These are phyloP conservation scores for Phalacrocorax pelagicus DNA, from an alignment of 2,113 vertebrate species.

Conservation along the genomic window DNA sequence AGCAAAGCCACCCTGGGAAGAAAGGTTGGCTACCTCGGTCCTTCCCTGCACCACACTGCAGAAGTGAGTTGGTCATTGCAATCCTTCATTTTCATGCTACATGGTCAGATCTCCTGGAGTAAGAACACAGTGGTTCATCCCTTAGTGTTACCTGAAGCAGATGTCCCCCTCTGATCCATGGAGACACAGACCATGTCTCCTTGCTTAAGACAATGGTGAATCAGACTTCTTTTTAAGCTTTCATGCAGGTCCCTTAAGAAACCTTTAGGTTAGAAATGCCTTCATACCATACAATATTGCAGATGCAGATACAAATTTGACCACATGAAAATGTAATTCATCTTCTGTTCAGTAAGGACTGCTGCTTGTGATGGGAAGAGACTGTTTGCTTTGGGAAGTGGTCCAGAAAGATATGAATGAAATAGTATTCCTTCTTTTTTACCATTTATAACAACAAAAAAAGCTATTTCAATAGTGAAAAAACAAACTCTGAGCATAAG, in stretches of 20 bases:
- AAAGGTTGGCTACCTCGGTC: background rate
- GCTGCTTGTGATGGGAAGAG: background rate
- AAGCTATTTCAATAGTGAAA: background rate
- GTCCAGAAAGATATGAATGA: background rate
- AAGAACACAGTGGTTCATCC: background rate
- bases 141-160: background rate
- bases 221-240: background rate
- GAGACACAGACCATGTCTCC: background rate
- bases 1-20: background rate
- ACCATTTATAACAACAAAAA: background rate
- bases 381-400: background rate
- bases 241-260: background rate
- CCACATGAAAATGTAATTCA: background rate
- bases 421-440: background rate
- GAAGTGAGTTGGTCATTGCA: background rate
- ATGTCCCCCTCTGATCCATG: background rate
- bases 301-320: background rate
- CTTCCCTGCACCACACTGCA: background rate
- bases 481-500: background rate
- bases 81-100: background rate
- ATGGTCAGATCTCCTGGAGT: background rate
- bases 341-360: background rate
- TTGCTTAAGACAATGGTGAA: background rate
- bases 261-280: background rate
- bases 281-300: fast-evolving